phyloP scores from a whole-genome alignment of 2,888 invertebrate genomes.

The Polydrusus pterygomalis region DNA sequence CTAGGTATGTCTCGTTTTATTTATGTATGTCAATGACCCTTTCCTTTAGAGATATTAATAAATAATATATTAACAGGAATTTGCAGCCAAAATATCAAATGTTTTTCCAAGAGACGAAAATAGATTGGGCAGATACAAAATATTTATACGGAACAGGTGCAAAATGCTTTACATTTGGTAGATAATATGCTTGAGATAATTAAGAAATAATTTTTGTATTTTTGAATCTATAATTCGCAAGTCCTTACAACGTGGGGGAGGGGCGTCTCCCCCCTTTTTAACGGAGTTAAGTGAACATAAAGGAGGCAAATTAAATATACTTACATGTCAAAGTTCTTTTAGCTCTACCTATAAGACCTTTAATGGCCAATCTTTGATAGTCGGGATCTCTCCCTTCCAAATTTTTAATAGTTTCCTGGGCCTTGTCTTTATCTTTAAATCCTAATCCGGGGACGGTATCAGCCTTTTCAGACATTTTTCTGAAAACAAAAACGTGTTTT shows the following conservation, averaged over 20 bases:
- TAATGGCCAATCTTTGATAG: slow-evolving; percentile 84
- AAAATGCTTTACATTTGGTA: not conserved
- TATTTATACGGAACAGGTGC: not conserved
- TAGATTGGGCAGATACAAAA: not conserved
- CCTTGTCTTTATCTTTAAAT: slow-evolving; percentile 86
- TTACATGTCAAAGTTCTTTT: slow-evolving; percentile 81
- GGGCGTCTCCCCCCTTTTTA: no score
- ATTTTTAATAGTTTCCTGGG: slow-evolving; percentile 79
- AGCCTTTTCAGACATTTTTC: slow-evolving; percentile 68
- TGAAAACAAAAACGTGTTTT: not conserved
- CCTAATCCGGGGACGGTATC: slow-evolving; percentile 84
- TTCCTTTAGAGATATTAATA: not conserved
- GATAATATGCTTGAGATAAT: no score
- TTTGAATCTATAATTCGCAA: no score
- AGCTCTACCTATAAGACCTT: slow-evolving; percentile 82
- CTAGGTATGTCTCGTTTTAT: no score
- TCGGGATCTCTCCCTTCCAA: slow-evolving; percentile 85
- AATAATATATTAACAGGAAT: not conserved
- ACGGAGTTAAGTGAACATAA: no score
- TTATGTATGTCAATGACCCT: not conserved
- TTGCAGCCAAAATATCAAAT: not conserved
- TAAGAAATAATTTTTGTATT: no score
- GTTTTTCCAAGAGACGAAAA: not conserved
- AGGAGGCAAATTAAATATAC: slow-evolving; percentile 54
- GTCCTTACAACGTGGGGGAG: no score